phyloP scores from a whole-genome alignment of 2,888 invertebrate species.

The Drosophila acutilabella region DNA sequence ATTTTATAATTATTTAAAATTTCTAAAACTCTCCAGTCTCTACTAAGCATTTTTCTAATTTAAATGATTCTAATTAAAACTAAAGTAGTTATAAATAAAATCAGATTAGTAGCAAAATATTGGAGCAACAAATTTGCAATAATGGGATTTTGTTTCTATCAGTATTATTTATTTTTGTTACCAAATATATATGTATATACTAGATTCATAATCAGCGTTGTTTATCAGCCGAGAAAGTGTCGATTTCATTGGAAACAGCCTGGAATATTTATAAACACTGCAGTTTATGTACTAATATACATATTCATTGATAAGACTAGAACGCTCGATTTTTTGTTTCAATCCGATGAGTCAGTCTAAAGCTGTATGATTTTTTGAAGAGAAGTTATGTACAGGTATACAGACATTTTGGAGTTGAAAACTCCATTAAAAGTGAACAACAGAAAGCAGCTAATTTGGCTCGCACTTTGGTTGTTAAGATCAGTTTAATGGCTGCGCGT shows the following conservation, averaged over 20 bases:
- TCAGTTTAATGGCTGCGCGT: constrained; percentile 61
- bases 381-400: constrained; percentile 1
- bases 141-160: constrained; percentile 30
- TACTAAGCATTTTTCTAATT: neutral
- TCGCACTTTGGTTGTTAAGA: constrained; percentile 59
- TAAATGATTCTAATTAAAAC: neutral
- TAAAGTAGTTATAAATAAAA: no score
- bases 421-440: constrained; percentile 36
- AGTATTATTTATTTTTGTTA: constrained; percentile 17
- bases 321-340: neutral
- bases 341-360: constrained; percentile 39
- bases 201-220: constrained; percentile 13
- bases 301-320: constrained; percentile 17
- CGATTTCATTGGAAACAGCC: constrained; percentile 10
- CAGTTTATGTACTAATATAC: neutral
- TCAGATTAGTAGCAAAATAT: neutral
- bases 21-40: neutral
- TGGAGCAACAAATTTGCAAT: constrained; percentile 11
- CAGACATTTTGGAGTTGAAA: constrained; percentile 23
- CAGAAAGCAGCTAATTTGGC: constrained; percentile 42
- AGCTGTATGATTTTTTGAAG: neutral
- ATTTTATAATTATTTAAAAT: no score
- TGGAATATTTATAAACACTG: constrained; percentile 15
- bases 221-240: constrained; percentile 31
- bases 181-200: constrained; percentile 3